Percentiles rank a stretch among this genome's conserved stretches.
Evolutionary conservation across 2,797 vertebrate species (phyloP).

Genomic region (Dermochelys coriacea): DNA sequence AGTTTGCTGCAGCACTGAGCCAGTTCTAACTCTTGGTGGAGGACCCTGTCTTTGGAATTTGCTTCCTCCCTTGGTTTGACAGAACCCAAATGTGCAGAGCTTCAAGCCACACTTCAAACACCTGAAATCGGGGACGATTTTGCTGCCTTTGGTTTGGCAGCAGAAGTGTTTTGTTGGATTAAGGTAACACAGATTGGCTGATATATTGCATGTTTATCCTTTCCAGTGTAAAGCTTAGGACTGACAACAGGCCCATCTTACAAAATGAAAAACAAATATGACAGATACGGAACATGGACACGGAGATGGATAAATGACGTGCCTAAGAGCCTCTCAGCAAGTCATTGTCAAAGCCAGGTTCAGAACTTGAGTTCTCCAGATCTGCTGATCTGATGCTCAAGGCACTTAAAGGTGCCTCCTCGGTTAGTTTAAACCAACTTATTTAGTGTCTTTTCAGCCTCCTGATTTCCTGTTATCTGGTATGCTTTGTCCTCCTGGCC

Average conservation of each 20-base stretch:
- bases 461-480: neutral
- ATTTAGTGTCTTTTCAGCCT: neutral
- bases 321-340: neutral
- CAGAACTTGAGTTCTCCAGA: neutral
- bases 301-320: neutral
- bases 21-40: neutral
- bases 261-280: neutral
- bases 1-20: neutral
- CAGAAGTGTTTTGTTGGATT: neutral
- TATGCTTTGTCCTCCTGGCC: neutral
- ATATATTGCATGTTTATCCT: neutral
- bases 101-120: neutral
- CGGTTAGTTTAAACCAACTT: neutral
- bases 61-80: neutral
- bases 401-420: neutral
- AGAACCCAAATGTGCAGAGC: neutral
- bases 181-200: neutral
- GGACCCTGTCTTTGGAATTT: neutral
- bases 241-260: neutral
- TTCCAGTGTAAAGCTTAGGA: neutral
- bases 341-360: neutral
- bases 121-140: neutral
- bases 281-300: fast-evolving
- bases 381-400: neutral
- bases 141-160: neutral